Evolutionary conservation across 92 coral and sea anemone genomes (phyloP).

Genomic region (Muricea muricata): DNA sequence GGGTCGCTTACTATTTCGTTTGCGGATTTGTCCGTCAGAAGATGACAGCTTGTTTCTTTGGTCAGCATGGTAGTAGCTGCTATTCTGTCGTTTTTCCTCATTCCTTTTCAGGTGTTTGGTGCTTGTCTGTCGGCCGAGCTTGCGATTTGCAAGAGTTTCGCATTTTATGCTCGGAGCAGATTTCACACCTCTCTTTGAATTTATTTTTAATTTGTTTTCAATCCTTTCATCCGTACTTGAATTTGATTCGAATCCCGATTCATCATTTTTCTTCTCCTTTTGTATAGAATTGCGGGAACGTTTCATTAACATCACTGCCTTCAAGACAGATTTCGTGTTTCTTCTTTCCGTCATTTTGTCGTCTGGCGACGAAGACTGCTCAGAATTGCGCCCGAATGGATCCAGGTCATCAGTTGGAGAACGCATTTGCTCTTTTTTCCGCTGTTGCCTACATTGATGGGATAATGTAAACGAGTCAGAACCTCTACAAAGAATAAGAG

Average conservation of each 20-base stretch:
- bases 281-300: constrained; percentile 21
- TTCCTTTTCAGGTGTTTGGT: background rate
- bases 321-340: background rate
- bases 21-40: background rate
- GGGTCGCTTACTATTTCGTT: background rate
- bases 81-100: constrained; percentile 41
- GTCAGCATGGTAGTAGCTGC: constrained; percentile 44
- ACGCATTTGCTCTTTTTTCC: background rate
- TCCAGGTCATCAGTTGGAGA: background rate
- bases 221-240: background rate
- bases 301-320: constrained; percentile 37
- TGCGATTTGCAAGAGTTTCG: background rate
- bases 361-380: background rate
- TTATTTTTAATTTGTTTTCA: background rate
- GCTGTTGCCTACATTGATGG: background rate
- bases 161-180: background rate
- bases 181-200: background rate
- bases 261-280: background rate
- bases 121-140: background rate
- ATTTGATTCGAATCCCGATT: background rate
- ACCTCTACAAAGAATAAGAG: background rate
- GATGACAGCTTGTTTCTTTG: background rate
- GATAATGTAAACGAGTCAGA: too few relatives aligned
- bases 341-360: background rate
- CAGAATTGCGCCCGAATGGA: background rate